These are phyloP conservation scores for Gadus macrocephalus DNA, from an alignment of 2,113 vertebrate genomes.

Conservation along the genomic window DNA sequence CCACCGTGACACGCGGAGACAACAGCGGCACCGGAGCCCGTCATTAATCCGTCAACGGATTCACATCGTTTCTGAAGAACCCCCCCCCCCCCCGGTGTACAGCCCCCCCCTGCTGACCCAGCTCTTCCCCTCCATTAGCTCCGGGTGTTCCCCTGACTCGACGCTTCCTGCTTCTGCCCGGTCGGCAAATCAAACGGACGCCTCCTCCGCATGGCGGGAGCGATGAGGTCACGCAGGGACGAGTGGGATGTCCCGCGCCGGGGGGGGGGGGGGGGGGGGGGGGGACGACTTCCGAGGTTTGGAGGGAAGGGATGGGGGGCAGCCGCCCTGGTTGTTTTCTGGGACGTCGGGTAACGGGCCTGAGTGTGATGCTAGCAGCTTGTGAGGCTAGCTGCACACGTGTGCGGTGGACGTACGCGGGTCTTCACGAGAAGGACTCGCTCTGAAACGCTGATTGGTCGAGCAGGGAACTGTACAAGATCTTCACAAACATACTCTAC, in stretches of 20 bases:
- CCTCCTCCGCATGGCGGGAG: not conserved
- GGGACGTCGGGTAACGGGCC: no score
- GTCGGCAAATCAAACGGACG: slow-evolving; percentile 51
- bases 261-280: no score
- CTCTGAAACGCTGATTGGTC: no score
- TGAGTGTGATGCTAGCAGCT: no score
- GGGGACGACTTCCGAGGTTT: no score
- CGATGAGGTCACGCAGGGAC: slow-evolving; percentile 36
- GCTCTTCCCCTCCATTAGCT: slow-evolving; percentile 58
- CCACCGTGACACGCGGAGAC: slow-evolving; percentile 1
- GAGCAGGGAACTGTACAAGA: no score
- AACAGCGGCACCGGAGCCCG: slow-evolving; percentile 22
- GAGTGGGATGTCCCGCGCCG: slow-evolving; percentile 28
- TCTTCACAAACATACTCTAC: no score
- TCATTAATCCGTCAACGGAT: slow-evolving; percentile 10
- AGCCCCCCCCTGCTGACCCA: slow-evolving; percentile 40
- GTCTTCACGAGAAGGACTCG: no score
- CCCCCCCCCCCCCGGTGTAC: slow-evolving; percentile 14
- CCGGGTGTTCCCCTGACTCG: slow-evolving; percentile 46
- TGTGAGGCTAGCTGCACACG: no score
- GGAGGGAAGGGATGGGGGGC: no score
- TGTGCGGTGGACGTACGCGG: no score
- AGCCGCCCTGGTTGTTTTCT: no score
- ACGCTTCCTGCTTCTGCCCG: slow-evolving; percentile 39
- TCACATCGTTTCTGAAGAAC: slow-evolving; percentile 36